Evolutionary conservation across 2,888 invertebrate genomes (phyloP).

Genomic region (Caenorhabditis sp.): DNA sequence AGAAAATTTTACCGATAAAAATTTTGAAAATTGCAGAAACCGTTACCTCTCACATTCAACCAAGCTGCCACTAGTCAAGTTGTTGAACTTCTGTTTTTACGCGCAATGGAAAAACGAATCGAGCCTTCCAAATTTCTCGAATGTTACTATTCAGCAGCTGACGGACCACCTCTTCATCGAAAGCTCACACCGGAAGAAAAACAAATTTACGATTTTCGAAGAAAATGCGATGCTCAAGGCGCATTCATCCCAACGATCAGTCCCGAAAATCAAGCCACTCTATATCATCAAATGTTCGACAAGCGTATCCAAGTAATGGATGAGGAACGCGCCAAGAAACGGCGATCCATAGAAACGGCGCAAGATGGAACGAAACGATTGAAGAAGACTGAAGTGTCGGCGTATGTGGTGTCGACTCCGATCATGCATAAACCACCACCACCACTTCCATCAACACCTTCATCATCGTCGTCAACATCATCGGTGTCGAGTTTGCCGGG

Average conservation of each 20-base stretch:
- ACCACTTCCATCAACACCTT: not conserved
- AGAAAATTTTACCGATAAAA: not conserved
- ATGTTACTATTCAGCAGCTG: not conserved
- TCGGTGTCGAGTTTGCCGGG: not conserved
- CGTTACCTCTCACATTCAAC: not conserved
- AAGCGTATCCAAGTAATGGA: not conserved
- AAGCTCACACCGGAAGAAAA: not conserved
- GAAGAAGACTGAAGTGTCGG: slow-evolving; percentile 3
- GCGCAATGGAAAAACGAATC: not conserved
- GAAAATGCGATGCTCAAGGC: not conserved
- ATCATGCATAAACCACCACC: not conserved
- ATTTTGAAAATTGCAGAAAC: not conserved
- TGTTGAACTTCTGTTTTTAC: not conserved
- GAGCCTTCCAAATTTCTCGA: not conserved
- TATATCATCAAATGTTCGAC: not conserved
- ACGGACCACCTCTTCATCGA: not conserved
- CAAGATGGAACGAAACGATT: not conserved
- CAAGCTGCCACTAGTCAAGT: not conserved
- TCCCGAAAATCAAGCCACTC: not conserved
- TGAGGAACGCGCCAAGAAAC: not conserved
- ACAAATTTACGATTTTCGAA: not conserved
- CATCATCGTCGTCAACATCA: not conserved
- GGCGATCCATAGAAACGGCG: not conserved
- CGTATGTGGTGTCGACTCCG: slow-evolving; percentile 1
- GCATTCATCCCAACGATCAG: not conserved